Conservation (phyloP, 2,797 vertebrate genomes). For the Halcyon badia region DNA sequence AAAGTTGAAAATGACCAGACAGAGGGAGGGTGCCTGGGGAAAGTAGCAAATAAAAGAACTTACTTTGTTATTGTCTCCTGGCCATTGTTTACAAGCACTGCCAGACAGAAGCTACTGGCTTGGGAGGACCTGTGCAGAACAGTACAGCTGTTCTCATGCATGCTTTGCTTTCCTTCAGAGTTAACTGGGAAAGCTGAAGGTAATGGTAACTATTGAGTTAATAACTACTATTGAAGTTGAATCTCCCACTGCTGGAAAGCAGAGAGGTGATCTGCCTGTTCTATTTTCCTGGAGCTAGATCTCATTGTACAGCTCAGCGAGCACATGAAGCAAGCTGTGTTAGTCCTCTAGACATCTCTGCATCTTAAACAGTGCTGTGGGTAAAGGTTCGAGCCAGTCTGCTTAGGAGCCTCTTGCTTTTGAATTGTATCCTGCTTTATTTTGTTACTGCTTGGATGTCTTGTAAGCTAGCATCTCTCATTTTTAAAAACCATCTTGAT, state of each 20-base stretch:
- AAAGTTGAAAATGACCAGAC: neutral
- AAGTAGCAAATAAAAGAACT: neutral
- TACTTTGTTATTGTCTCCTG: neutral
- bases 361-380: neutral
- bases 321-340: neutral
- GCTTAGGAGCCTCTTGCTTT: neutral
- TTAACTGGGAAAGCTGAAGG: neutral
- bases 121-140: neutral
- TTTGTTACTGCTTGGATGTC: neutral
- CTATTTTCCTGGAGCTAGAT: neutral
- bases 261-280: neutral
- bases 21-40: neutral
- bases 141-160: neutral
- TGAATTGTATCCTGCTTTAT: neutral
- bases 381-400: neutral
- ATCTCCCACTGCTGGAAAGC: neutral
- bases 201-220: neutral
- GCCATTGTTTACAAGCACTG: neutral
- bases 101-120: neutral
- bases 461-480: conserved; percentile 1
- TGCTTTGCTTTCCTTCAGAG: neutral
- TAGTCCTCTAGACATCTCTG: neutral
- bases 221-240: neutral
- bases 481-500: conserved; percentile 66
- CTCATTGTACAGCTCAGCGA: neutral